A percentile compares a stretch with the other conserved stretches of the same genome.
Evolutionary conservation across 2,797 vertebrate species (phyloP).

Genomic region (Potorous gilbertii): DNA sequence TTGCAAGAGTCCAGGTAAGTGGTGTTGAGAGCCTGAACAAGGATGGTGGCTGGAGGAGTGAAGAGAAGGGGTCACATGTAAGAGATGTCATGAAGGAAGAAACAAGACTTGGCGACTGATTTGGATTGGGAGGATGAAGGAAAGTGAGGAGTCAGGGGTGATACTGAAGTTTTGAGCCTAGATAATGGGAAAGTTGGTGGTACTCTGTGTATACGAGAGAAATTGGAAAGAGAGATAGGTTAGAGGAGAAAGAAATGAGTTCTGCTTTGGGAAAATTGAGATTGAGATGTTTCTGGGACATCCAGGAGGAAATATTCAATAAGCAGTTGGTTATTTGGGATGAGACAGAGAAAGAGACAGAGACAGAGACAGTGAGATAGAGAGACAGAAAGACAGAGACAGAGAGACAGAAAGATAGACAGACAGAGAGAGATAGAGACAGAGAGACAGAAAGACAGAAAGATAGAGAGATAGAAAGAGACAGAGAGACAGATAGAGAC

Average conservation of each 20-base stretch:
- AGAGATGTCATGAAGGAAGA: slow-evolving; percentile 11
- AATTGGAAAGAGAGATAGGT: slow-evolving; percentile 11
- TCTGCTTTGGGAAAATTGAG: slow-evolving; percentile 3
- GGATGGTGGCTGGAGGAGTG: background rate
- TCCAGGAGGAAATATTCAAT: background rate
- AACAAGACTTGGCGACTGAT: slow-evolving; percentile 1
- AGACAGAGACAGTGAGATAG: background rate
- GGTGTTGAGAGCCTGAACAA: background rate
- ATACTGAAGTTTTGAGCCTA: slow-evolving; percentile 24
- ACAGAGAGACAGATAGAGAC: no score
- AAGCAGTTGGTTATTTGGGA: background rate
- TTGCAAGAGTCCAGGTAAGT: background rate
- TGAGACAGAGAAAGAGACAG: background rate
- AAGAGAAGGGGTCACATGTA: slow-evolving; percentile 23
- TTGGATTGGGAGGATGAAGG: background rate
- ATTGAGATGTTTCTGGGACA: slow-evolving; percentile 7
- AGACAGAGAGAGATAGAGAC: background rate
- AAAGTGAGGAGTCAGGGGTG: background rate
- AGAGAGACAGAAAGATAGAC: background rate
- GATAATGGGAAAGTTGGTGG: background rate
- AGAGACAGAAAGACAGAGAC: no score
- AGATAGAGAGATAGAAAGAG: background rate
- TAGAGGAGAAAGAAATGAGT: slow-evolving; percentile 38
- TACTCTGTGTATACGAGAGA: background rate
- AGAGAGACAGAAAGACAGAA: no score